Conservation (phyloP, 2,888 invertebrate genomes). For the Ichneumoninae sp. region DNA sequence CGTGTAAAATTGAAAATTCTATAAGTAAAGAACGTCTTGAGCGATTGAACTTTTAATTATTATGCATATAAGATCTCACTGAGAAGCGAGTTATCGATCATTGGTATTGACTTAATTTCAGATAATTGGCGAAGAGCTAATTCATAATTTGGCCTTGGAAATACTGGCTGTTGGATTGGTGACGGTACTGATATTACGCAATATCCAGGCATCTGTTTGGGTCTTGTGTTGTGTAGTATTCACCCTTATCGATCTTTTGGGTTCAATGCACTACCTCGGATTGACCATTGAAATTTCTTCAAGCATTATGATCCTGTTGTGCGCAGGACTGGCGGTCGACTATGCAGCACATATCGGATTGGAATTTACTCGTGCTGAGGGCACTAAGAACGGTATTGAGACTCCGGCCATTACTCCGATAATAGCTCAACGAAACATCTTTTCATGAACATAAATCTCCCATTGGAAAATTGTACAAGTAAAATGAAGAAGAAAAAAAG, state of each 20-base stretch:
- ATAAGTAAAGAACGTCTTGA: no score
- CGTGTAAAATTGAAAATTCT: no score
- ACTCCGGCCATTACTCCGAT: not conserved
- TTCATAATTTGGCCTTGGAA: constrained; percentile 83
- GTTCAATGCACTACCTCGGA: constrained; percentile 85
- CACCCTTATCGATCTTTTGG: constrained; percentile 84
- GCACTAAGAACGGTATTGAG: constrained; percentile 83
- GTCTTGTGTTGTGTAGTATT: constrained; percentile 84
- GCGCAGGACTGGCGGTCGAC: constrained; percentile 85
- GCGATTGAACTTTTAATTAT: no score
- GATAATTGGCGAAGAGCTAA: constrained; percentile 82
- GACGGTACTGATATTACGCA: constrained; percentile 83
- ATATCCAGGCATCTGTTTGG: constrained; percentile 83
- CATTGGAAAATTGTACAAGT: not conserved
- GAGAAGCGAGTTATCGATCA: not conserved
- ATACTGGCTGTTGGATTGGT: constrained; percentile 84
- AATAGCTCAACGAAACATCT: not conserved
- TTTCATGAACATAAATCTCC: not conserved
- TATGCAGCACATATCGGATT: constrained; percentile 85
- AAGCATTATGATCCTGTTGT: constrained; percentile 84
- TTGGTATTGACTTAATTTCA: constrained; percentile 64
- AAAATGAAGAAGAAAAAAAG: not conserved
- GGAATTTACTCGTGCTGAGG: constrained; percentile 83
- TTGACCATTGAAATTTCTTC: constrained; percentile 85
- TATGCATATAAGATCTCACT: not conserved